Conservation (phyloP, 2,113 vertebrate species). For the Eidolon helvum region DNA sequence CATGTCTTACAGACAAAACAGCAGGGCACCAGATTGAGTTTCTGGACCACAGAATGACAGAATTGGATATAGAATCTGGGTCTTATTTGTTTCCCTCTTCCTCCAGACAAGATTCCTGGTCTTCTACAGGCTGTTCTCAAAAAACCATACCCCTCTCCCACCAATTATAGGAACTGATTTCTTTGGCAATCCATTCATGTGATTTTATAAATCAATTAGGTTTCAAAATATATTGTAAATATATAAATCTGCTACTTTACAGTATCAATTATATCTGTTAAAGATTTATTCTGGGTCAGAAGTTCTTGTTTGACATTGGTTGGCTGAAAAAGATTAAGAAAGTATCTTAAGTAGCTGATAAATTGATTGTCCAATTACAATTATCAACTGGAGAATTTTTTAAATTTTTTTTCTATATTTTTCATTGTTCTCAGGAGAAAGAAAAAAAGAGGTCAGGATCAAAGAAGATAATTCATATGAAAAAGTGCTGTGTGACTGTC, state of each 20-base stretch:
- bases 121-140: neutral
- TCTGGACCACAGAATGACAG: neutral
- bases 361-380: neutral
- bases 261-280: neutral
- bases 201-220: conserved; percentile 28
- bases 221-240: neutral
- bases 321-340: conserved; percentile 5
- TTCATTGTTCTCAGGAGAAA: neutral
- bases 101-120: neutral
- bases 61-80: neutral
- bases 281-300: neutral
- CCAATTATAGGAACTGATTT: neutral
- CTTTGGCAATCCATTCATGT: neutral
- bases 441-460: neutral
- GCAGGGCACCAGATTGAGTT: neutral
- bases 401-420: neutral
- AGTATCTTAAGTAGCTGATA: neutral
- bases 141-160: neutral
- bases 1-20: neutral
- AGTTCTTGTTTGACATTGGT: neutral
- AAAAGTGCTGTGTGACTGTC: neutral
- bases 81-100: neutral
- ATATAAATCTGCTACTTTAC: neutral
- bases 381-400: neutral
- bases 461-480: neutral